These are phyloP conservation scores for Muscicapa adusta DNA, from an alignment of 2,113 vertebrate species.

Conservation along the genomic window DNA sequence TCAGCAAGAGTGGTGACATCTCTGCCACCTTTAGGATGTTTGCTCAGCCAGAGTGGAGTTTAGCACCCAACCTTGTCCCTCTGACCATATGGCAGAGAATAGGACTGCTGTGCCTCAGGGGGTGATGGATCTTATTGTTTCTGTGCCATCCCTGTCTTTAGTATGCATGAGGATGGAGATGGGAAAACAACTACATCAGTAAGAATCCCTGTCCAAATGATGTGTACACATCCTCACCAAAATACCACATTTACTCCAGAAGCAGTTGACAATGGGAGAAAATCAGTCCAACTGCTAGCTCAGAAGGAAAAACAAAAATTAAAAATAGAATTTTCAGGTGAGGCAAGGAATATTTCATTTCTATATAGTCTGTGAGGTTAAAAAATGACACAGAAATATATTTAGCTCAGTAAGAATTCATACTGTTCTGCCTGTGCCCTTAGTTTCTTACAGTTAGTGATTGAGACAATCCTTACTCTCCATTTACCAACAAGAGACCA, in stretches of 20 bases:
- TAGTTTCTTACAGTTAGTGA: background rate
- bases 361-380: background rate
- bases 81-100: background rate
- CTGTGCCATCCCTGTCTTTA: background rate
- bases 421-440: background rate
- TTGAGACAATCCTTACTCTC: background rate
- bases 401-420: background rate
- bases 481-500: background rate
- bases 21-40: background rate
- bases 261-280: background rate
- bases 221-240: background rate
- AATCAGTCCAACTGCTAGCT: background rate
- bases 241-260: background rate
- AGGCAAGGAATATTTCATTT: background rate
- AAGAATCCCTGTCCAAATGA: background rate
- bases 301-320: background rate
- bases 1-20: background rate
- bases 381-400: background rate
- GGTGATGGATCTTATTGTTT: background rate
- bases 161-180: background rate
- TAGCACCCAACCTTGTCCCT: background rate
- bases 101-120: background rate
- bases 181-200: background rate
- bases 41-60: background rate
- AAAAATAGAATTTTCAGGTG: background rate